Evolutionary conservation across 2,888 invertebrate species (phyloP).

Genomic region (Drosophila suboccidentalis): DNA sequence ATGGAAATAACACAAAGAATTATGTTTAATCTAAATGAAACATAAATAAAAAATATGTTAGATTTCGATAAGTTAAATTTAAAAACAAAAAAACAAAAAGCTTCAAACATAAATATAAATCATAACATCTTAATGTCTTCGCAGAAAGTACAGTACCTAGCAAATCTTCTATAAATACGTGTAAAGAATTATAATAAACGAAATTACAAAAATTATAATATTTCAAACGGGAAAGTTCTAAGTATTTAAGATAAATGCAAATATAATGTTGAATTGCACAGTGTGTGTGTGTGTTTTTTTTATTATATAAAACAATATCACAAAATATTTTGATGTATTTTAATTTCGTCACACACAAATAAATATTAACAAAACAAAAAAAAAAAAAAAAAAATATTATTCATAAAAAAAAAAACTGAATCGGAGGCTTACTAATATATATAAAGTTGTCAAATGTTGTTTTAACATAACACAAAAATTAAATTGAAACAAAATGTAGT

Average conservation of each 20-base stretch:
- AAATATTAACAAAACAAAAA: conserved; percentile 14
- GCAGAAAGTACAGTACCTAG: conserved; percentile 64
- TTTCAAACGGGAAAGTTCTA: conserved; percentile 29
- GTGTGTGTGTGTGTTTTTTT: conserved; percentile 32
- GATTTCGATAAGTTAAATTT: conserved; percentile 43
- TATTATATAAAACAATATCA: conserved; percentile 35
- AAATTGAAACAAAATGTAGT: conserved; percentile 29
- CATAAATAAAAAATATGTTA: conserved; percentile 38
- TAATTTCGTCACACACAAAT: conserved; percentile 23
- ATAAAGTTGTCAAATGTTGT: conserved; percentile 50
- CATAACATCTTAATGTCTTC: conserved; percentile 65
- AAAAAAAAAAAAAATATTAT: conserved; percentile 6
- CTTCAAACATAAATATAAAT: conserved; percentile 34
- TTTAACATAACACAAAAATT: conserved; percentile 32
- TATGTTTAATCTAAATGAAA: conserved; percentile 43
- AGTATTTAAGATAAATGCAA: conserved; percentile 37
- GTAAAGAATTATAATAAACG: conserved; percentile 26
- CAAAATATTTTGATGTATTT: conserved; percentile 35
- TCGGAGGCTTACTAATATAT: conserved; percentile 64
- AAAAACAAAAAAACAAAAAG: conserved; percentile 23
- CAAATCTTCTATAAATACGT: conserved; percentile 56
- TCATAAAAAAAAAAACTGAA: conserved; percentile 37
- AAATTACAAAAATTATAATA: conserved; percentile 12
- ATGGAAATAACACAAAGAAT: conserved; percentile 74
- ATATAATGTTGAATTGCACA: conserved; percentile 48